Conservation (phyloP, 2,888 invertebrate species). For the Folsomia manolachei region DNA sequence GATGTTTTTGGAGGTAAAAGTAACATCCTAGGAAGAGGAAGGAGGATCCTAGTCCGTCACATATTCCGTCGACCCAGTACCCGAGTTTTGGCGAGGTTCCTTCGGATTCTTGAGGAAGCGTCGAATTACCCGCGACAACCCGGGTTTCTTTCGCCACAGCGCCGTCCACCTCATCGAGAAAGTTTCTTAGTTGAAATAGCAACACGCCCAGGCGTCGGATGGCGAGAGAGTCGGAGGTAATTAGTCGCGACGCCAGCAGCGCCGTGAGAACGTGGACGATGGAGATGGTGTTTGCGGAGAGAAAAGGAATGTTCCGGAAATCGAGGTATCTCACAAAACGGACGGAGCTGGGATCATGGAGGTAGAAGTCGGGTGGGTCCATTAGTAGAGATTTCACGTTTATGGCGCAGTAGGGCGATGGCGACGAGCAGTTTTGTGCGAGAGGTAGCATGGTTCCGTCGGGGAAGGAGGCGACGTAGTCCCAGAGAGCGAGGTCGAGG, state of each 20-base stretch:
- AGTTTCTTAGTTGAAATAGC: slow-evolving; percentile 75
- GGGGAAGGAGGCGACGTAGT: slow-evolving; percentile 23
- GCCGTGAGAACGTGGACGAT: slow-evolving; percentile 75
- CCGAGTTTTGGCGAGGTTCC: slow-evolving; percentile 68
- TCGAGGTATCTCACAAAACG: slow-evolving; percentile 66
- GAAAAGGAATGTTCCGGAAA: slow-evolving; percentile 60
- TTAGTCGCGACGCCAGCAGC: slow-evolving; percentile 68
- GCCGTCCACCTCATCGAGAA: slow-evolving; percentile 81
- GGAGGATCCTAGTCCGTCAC: slow-evolving; percentile 73
- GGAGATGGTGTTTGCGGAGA: slow-evolving; percentile 75
- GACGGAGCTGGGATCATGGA: slow-evolving; percentile 75
- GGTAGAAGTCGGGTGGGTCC: slow-evolving; percentile 79
- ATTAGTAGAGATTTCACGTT: slow-evolving; percentile 79
- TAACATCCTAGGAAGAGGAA: slow-evolving; percentile 69
- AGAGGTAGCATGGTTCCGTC: slow-evolving; percentile 21
- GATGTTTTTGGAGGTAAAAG: slow-evolving; percentile 68
- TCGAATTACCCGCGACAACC: background rate
- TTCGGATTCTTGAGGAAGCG: background rate
- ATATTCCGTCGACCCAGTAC: slow-evolving; percentile 77
- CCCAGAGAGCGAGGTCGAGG: slow-evolving; percentile 24
- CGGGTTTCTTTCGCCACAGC: slow-evolving; percentile 70
- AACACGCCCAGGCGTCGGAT: slow-evolving; percentile 71
- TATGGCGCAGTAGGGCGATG: slow-evolving; percentile 73
- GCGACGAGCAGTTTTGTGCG: slow-evolving; percentile 6
- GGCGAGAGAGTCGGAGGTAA: slow-evolving; percentile 70